Conservation (phyloP, 1,140 invertebrate species). For the Conus betulinus region DNA sequence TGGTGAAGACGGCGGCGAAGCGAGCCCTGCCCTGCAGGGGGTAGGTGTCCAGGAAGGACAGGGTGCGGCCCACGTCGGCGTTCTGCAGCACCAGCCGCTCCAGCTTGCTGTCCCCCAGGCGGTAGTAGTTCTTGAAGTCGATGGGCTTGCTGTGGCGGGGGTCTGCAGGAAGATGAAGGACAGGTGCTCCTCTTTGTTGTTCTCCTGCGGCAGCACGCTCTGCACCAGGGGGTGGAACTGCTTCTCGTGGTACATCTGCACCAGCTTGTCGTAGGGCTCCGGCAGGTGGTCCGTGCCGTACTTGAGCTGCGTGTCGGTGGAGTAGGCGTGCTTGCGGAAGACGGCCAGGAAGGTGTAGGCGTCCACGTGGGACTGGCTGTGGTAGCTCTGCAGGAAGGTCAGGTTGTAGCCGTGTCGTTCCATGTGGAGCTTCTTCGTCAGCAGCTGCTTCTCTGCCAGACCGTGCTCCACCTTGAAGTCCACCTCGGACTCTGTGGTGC, state of each 20-base stretch:
- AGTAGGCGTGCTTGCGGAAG: slow-evolving; percentile 60
- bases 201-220: slow-evolving; percentile 56
- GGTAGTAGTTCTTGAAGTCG: slow-evolving; percentile 61
- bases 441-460: slow-evolving; percentile 55
- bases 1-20: slow-evolving; percentile 67
- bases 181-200: slow-evolving; percentile 58
- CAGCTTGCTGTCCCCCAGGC: slow-evolving; percentile 49
- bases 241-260: slow-evolving; percentile 64
- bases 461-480: slow-evolving; percentile 62
- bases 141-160: slow-evolving; percentile 34
- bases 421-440: slow-evolving; percentile 58
- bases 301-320: slow-evolving; percentile 58
- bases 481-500: slow-evolving; percentile 29
- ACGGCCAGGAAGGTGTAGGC: slow-evolving; percentile 60
- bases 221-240: slow-evolving; percentile 64
- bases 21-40: slow-evolving; percentile 58
- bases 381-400: slow-evolving; percentile 68
- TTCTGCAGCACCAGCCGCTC: slow-evolving; percentile 50
- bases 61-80: slow-evolving; percentile 45
- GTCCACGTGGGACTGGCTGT: slow-evolving; percentile 58
- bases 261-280: slow-evolving; percentile 64
- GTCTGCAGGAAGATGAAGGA: slow-evolving; percentile 67
- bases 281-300: slow-evolving; percentile 66
- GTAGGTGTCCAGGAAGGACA: slow-evolving; percentile 66
- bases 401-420: slow-evolving; percentile 63